Evolutionary conservation across 1,140 invertebrate species (phyloP).

Genomic region (Triops longicaudatus): DNA sequence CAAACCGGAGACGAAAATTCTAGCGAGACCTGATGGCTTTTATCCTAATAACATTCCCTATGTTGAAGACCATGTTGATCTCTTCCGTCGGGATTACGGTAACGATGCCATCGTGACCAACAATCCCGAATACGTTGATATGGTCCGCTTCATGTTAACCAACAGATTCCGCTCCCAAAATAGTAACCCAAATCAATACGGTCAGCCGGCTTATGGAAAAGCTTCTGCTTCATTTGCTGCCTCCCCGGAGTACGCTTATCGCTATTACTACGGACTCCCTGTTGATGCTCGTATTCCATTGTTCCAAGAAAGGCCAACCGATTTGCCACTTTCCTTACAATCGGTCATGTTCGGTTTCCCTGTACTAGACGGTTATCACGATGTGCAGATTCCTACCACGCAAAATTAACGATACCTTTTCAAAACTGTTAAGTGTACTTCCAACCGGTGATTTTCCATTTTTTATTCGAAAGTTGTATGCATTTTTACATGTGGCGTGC

Average conservation of each 20-base stretch:
- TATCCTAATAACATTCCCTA: slow-evolving; percentile 20
- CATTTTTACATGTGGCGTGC: neutral
- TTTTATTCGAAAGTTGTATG: neutral
- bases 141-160: slow-evolving; percentile 23
- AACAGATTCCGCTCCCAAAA: slow-evolving; percentile 3
- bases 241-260: neutral
- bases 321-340: slow-evolving; percentile 21
- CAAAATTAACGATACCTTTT: neutral
- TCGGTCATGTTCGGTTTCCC: slow-evolving; percentile 2
- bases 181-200: neutral
- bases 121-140: slow-evolving; percentile 26
- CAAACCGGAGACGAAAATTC: neutral
- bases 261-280: neutral
- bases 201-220: neutral
- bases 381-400: slow-evolving; percentile 21
- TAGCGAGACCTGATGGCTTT: slow-evolving; percentile 24
- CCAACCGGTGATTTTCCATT: neutral
- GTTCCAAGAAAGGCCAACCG: neutral
- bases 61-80: slow-evolving; percentile 13
- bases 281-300: neutral
- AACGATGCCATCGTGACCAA: slow-evolving; percentile 23
- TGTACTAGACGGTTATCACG: slow-evolving; percentile 19
- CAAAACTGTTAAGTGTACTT: neutral
- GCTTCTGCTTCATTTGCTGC: neutral
- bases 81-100: slow-evolving; percentile 20